Base-by-base conservation (phyloP, 37 sponge, comb jelly and placozoan genomes). In the Crambe crambe region DNA sequence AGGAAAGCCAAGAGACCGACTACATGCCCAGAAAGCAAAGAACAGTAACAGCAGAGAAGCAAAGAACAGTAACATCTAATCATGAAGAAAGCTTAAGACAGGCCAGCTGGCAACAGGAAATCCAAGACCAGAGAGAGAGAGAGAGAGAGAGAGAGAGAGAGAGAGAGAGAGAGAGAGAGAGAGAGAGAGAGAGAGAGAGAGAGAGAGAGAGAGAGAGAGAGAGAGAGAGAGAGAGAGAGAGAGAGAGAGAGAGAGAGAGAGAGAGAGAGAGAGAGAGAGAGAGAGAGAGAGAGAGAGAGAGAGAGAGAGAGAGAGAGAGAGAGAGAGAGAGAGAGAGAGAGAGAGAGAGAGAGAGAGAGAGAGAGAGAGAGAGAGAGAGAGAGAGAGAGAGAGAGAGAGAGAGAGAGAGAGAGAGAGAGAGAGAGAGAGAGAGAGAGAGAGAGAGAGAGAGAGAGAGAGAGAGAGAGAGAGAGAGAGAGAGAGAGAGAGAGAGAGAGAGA, bases 291-390 rank as follows among this genome's bases (percentile, higher is more conserved):
- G 56, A 47, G 56, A 43, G 56, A 12, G 29, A 47, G 74, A 44
- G 56, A 73, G 54, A 47, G 74, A 73, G 74, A 27, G 10, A 8
- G 56, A 43, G 36, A 73, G 74, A 25, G 56, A 47, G 74, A 41
- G 42, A 38, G 42, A 61, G 65, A 3, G 42, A 18, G 64, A 36
- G 64, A 41, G 77, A 54, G 58, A 56, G 58, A 2, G 35, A 30
- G 58, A 51, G 56, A 25, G 30, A 73, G 74, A n/a, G 56, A 47
- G 56, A 25, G 30, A 12, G 56, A 73, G 74, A 12, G 56, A 47
- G 74, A 73, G 74, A 47, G 30, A 47, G 56, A 43, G 74, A 47
- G 74, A 25, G 56, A 73, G 74, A n/a, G 56, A 47, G 56, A 43
- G 56, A 12, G 29, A 47, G 74, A 41, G 74, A 47, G 56, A 47